Evolutionary conservation across 2,888 invertebrate genomes (phyloP).

Genomic region (Hydropsyche betteni): DNA sequence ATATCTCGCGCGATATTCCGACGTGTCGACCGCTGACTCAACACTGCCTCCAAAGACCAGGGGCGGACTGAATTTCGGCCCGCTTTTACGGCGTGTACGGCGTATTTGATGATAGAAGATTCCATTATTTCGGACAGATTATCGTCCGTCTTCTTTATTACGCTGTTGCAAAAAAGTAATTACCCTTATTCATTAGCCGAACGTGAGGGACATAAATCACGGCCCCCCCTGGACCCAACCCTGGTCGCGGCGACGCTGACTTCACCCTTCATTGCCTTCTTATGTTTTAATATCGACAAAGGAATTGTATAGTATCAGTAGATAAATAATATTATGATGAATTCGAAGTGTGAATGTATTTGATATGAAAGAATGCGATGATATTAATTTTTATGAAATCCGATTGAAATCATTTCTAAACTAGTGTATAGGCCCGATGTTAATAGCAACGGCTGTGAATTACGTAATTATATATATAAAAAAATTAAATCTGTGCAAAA

Average conservation of each 20-base stretch:
- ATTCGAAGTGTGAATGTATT: too few relatives aligned
- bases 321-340: too few relatives aligned
- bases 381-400: too few relatives aligned
- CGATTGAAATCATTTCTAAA: too few relatives aligned
- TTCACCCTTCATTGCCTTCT: constrained; percentile 50
- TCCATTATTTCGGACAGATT: constrained; percentile 51
- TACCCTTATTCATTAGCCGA: constrained; percentile 52
- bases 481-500: too few relatives aligned
- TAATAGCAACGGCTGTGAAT: too few relatives aligned
- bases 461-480: too few relatives aligned
- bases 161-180: constrained; percentile 52
- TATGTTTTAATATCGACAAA: constrained; percentile 34
- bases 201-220: constrained; percentile 52
- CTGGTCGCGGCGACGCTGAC: constrained; percentile 28
- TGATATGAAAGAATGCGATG: too few relatives aligned
- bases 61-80: constrained; percentile 3
- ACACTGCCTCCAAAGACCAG: background rate
- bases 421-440: too few relatives aligned
- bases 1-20: background rate
- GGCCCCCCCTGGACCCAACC: constrained; percentile 23
- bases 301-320: too few relatives aligned
- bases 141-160: constrained; percentile 52
- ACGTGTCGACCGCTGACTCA: constrained; percentile 1
- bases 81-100: constrained; percentile 35
- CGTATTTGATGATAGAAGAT: constrained; percentile 44